Conservation (phyloP, 35 echinoderm and acorn worm genomes). For the Ophiothrix spiculata region DNA sequence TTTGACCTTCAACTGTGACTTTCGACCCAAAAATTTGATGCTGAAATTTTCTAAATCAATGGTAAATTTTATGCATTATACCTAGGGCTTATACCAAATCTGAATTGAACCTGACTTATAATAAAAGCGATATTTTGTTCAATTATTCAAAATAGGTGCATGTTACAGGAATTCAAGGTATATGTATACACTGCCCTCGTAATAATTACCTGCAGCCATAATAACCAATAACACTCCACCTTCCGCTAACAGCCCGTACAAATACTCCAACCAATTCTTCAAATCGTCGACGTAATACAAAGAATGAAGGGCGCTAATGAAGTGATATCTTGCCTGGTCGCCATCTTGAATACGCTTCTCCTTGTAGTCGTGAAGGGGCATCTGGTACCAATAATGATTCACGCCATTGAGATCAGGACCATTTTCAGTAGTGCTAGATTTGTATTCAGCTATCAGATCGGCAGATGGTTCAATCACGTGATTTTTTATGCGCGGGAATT, state of each 20-base stretch:
- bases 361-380: slow-evolving; percentile 29
- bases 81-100: too few relatives aligned
- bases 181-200: too few relatives aligned
- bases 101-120: too few relatives aligned
- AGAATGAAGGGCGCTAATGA: slow-evolving; percentile 40
- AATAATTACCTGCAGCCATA: slow-evolving; percentile 15
- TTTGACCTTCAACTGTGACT: too few relatives aligned
- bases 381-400: slow-evolving; percentile 39
- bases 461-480: slow-evolving; percentile 55
- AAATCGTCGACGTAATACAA: slow-evolving; percentile 32
- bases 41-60: too few relatives aligned
- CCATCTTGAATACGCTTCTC: not conserved
- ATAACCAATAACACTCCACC: slow-evolving; percentile 33
- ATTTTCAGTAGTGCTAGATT: slow-evolving; percentile 19
- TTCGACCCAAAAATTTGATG: too few relatives aligned
- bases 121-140: too few relatives aligned
- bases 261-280: not conserved
- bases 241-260: slow-evolving; percentile 18
- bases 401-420: slow-evolving; percentile 16
- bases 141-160: too few relatives aligned
- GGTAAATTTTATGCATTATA: too few relatives aligned
- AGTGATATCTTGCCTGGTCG: slow-evolving; percentile 19
- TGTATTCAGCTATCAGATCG: slow-evolving; percentile 40
- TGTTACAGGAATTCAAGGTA: too few relatives aligned
- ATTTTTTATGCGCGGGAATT: slow-evolving; percentile 42